Percentiles rank a stretch among this genome's conserved stretches.
These are phyloP conservation scores for Chelidonichthys spinosus DNA, from an alignment of 2,797 vertebrate species.

Conservation along the genomic window DNA sequence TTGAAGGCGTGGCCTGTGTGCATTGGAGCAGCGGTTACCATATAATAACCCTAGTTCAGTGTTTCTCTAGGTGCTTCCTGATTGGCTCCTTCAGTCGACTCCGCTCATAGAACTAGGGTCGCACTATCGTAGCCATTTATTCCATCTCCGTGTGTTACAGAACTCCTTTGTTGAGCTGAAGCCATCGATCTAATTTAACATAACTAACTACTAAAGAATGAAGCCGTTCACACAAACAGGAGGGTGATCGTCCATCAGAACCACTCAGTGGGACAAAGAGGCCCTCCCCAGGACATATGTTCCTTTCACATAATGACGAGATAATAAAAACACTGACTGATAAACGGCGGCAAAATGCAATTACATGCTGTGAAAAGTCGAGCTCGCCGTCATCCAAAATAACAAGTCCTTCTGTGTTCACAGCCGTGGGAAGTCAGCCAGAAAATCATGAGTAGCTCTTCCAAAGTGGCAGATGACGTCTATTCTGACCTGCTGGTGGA, in stretches of 20 bases:
- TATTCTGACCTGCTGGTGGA: constrained; percentile 91
- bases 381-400: background rate
- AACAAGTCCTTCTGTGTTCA: constrained; percentile 40
- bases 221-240: constrained; percentile 15
- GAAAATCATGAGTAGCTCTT: constrained; percentile 84
- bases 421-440: constrained; percentile 91
- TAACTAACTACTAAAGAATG: constrained; percentile 25
- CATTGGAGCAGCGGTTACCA: no score
- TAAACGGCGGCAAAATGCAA: background rate
- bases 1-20: no score
- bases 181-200: constrained; percentile 26
- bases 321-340: constrained; percentile 25
- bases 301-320: constrained; percentile 21
- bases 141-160: background rate
- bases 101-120: no score
- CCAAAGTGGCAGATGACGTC: constrained; percentile 77
- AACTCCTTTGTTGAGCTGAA: constrained; percentile 19
- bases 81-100: no score
- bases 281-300: constrained; percentile 8
- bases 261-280: constrained; percentile 13
- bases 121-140: no score
- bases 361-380: constrained; percentile 5
- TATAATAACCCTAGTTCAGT: no score
- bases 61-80: no score
- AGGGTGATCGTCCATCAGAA: constrained; percentile 18